Percentiles rank a stretch among this genome's conserved stretches.
Evolutionary conservation across 2,797 vertebrate genomes (phyloP).

Genomic region (Carcharodon carcharias): DNA sequence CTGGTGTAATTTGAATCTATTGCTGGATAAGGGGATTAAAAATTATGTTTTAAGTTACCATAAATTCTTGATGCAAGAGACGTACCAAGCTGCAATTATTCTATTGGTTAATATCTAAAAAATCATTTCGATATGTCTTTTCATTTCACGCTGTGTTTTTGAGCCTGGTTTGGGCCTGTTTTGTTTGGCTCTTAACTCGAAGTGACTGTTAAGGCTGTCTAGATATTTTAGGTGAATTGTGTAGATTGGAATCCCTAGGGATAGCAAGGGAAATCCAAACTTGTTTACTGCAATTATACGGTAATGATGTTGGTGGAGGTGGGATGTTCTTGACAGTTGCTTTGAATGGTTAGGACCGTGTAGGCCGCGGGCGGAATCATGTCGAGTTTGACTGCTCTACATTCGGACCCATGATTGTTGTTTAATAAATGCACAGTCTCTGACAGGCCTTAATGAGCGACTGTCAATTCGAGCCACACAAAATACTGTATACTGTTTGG

Average conservation of each 20-base stretch:
- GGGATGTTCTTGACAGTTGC: not conserved
- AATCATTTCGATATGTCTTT: not conserved
- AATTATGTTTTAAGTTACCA: not conserved
- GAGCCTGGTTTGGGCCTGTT: not conserved
- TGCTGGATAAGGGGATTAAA: not conserved
- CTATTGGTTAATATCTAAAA: not conserved
- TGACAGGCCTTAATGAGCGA: constrained; percentile 24
- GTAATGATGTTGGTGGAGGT: constrained; percentile 31
- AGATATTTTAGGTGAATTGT: constrained; percentile 22
- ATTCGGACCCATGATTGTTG: constrained; percentile 25
- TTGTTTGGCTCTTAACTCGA: not conserved
- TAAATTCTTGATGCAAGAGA: too few relatives aligned
- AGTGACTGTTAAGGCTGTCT: constrained; percentile 13
- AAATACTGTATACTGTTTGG: not conserved
- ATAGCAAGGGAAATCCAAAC: constrained; percentile 1
- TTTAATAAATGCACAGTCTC: constrained; percentile 37
- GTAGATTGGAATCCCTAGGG: constrained; percentile 17
- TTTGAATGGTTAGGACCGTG: not conserved
- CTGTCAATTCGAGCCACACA: not conserved
- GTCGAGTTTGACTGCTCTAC: not conserved
- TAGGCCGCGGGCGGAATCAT: not conserved
- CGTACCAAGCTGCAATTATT: not conserved
- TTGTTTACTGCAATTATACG: constrained; percentile 35
- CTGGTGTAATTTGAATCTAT: not conserved
- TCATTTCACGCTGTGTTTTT: not conserved